These are phyloP conservation scores for Spermophilus dauricus DNA, from an alignment of 2,113 vertebrate species.

Conservation along the genomic window DNA sequence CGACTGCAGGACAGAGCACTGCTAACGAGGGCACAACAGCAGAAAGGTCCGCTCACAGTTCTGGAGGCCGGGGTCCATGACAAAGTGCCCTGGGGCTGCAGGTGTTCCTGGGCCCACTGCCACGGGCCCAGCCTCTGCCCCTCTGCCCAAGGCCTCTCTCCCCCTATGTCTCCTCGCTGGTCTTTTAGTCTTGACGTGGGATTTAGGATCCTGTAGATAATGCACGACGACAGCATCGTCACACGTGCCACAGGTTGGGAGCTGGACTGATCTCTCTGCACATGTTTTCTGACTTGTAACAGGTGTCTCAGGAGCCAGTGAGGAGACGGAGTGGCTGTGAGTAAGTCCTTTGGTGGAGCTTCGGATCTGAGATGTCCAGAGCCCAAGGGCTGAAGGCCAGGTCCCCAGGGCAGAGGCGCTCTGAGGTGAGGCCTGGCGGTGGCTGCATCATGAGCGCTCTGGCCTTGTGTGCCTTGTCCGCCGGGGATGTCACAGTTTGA, in stretches of 20 bases:
- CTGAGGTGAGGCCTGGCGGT: background rate
- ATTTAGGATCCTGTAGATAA: rapidly evolving
- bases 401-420: too few relatives aligned
- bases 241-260: too few relatives aligned
- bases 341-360: too few relatives aligned
- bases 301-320: background rate
- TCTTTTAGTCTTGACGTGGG: rapidly evolving
- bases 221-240: background rate
- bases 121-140: rapidly evolving
- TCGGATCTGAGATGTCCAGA: background rate
- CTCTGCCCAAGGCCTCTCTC: rapidly evolving
- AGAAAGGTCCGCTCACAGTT: rapidly evolving
- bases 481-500: background rate
- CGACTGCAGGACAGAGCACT: rapidly evolving
- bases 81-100: rapidly evolving
- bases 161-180: background rate
- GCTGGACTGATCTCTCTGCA: rapidly evolving
- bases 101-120: rapidly evolving
- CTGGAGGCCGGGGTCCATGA: too few relatives aligned
- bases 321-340: background rate
- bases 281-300: rapidly evolving
- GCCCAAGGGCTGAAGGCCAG: background rate
- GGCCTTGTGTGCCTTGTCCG: background rate
- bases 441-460: background rate
- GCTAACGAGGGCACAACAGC: rapidly evolving